Conservation (phyloP, 23 tunicate species). For the Styela plicata region DNA sequence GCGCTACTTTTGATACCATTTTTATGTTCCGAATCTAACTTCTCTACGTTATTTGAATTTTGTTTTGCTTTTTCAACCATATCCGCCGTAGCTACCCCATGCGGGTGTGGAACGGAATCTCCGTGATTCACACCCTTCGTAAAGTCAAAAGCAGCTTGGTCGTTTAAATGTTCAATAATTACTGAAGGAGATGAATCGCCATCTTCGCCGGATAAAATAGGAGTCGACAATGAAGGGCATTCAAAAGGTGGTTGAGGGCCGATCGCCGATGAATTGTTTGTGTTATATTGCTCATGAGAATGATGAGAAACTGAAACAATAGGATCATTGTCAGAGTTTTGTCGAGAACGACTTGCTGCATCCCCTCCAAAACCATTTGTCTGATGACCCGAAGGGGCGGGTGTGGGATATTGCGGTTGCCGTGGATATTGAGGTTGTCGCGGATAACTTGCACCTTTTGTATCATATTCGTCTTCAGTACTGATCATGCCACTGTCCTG, state of each 20-base stretch:
- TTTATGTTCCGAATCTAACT: too few species aligned
- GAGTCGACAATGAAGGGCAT: slow-evolving; percentile 21
- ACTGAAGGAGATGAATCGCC: background rate
- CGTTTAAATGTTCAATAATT: background rate
- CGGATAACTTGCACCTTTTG: slow-evolving; percentile 45
- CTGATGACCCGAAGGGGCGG: background rate
- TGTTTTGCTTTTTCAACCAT: too few species aligned
- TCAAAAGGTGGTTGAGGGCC: slow-evolving; percentile 8
- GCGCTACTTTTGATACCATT: too few species aligned
- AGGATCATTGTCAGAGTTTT: slow-evolving; percentile 13
- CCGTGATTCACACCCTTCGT: background rate
- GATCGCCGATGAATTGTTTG: slow-evolving; percentile 41
- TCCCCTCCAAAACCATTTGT: slow-evolving; percentile 15
- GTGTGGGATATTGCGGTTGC: background rate
- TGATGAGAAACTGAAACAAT: background rate
- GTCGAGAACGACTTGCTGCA: slow-evolving; percentile 30
- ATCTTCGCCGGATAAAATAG: slow-evolving; percentile 3
- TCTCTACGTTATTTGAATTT: too few species aligned
- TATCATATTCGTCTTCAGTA: slow-evolving; percentile 27
- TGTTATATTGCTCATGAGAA: slow-evolving; percentile 28
- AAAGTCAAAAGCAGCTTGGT: background rate
- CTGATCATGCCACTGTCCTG: background rate
- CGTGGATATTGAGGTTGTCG: slow-evolving; percentile 46
- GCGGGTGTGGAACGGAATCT: background rate
- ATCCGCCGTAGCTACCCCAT: too few species aligned